phyloP scores from a whole-genome alignment of 2,797 vertebrate species.

The Danio kyathit region DNA sequence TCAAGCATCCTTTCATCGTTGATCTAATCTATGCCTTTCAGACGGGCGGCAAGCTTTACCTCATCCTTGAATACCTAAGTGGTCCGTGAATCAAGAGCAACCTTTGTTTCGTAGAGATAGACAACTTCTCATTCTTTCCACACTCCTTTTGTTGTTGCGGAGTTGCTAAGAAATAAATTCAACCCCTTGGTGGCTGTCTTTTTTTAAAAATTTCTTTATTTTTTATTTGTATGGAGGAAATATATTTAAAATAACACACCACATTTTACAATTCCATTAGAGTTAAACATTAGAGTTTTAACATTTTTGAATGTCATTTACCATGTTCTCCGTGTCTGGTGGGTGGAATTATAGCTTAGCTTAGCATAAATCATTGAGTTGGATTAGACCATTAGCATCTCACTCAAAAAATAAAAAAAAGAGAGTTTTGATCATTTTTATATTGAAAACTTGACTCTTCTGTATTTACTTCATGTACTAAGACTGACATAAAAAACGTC shows the following conservation, averaged over 20 bases:
- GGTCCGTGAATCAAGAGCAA: slow-evolving; percentile 82
- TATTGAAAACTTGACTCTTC: no score
- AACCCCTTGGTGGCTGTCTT: not conserved
- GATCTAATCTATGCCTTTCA: slow-evolving; percentile 99
- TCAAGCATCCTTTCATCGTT: slow-evolving; percentile 99
- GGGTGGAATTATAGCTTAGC: no score
- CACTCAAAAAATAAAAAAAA: no score
- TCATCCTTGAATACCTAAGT: slow-evolving; percentile 99
- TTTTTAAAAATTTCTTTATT: slow-evolving; percentile 30
- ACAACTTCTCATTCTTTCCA: slow-evolving; percentile 44
- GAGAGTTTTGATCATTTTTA: no score
- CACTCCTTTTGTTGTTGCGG: slow-evolving; percentile 38
- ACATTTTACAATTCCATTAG: no score
- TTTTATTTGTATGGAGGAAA: not conserved
- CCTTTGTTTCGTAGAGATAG: slow-evolving; percentile 35
- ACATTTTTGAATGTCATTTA: no score
- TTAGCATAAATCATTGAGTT: no score
- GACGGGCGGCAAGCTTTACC: slow-evolving; percentile 99
- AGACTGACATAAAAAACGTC: no score
- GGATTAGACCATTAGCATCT: no score
- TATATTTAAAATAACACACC: not conserved
- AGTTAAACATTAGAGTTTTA: no score
- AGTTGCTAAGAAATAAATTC: slow-evolving; percentile 31
- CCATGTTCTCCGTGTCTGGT: no score
- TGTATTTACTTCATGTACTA: no score